Conservation (phyloP, 2,113 vertebrate species). For the Cyanoramphus novaezelandiae region DNA sequence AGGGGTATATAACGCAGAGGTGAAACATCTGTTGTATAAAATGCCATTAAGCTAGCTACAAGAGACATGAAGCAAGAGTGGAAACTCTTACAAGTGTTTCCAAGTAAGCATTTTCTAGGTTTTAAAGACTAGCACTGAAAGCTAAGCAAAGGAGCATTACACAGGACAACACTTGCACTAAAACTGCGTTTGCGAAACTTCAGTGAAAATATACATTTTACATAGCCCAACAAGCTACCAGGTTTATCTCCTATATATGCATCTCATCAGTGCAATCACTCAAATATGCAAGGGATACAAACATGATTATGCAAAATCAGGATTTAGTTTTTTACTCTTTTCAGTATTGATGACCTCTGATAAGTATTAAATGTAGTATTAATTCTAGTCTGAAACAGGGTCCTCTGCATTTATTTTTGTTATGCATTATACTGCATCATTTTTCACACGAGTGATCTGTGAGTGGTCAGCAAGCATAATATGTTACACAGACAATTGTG, state of each 20-base stretch:
- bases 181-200: not conserved
- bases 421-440: not conserved
- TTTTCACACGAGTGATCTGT: not conserved
- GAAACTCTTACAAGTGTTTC: not conserved
- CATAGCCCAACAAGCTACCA: not conserved
- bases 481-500: not conserved
- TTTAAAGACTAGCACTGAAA: not conserved
- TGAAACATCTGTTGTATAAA: not conserved
- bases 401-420: not conserved
- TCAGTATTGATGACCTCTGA: rapidly evolving
- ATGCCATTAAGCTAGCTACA: not conserved
- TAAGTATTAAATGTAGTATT: not conserved
- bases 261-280: not conserved
- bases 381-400: not conserved
- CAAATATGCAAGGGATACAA: not conserved
- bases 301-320: not conserved
- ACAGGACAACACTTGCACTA: not conserved
- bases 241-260: not conserved
- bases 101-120: not conserved
- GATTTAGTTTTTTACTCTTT: not conserved
- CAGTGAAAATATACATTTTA: not conserved
- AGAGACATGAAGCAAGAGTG: not conserved
- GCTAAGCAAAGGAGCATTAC: not conserved
- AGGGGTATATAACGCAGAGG: not conserved
- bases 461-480: not conserved